Evolutionary conservation across 2,113 vertebrate genomes (phyloP).

Genomic region (Desmodus rotundus): DNA sequence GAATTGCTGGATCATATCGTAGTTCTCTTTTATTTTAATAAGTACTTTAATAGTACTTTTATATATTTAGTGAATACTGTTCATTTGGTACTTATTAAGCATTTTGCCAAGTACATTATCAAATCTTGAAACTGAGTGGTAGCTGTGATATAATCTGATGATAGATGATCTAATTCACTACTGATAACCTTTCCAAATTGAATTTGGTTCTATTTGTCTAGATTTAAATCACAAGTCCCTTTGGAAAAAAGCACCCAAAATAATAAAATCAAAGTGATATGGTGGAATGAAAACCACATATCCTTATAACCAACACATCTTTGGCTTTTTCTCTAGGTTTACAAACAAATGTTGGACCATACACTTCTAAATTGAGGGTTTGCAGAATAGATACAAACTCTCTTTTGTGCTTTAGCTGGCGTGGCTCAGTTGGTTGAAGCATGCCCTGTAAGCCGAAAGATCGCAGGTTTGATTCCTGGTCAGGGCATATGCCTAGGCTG

Average conservation of each 20-base stretch:
- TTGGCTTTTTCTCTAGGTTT: not conserved
- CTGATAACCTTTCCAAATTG: not conserved
- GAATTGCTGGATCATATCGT: not conserved
- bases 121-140: not conserved
- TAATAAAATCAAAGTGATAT: not conserved
- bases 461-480: no score
- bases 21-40: conserved; percentile 6
- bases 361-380: not conserved
- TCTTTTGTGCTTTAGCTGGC: not conserved
- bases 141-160: not conserved
- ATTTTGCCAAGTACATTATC: not conserved
- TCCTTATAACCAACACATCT: not conserved
- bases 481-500: no score
- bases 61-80: not conserved
- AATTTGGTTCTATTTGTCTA: not conserved
- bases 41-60: not conserved
- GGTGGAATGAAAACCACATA: not conserved
- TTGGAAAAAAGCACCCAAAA: not conserved
- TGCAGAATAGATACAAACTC: not conserved
- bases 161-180: not conserved
- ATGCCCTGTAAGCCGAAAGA: no score
- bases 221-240: conserved; percentile 2
- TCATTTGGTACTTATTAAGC: not conserved
- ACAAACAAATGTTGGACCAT: not conserved
- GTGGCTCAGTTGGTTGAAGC: no score